Evolutionary conservation across 2,888 invertebrate genomes (phyloP).

Genomic region (Cephonodes hylas): DNA sequence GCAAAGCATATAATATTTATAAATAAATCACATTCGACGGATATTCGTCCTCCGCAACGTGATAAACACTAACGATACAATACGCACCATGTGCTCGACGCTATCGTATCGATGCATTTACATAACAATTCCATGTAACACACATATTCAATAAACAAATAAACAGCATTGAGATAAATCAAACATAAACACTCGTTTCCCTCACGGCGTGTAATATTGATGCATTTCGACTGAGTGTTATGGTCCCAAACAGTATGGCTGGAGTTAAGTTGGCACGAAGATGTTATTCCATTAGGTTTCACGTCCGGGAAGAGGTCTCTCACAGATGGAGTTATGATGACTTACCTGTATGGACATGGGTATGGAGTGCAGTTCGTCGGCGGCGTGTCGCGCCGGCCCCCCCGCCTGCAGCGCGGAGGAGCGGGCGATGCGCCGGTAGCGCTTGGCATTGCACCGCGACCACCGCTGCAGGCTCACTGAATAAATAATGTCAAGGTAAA

Average conservation of each 20-base stretch:
- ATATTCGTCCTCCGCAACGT: background rate
- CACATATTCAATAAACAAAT: background rate
- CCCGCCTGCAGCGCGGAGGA: background rate
- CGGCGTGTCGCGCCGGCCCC: background rate
- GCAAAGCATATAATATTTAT: constrained; percentile 10
- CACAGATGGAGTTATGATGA: background rate
- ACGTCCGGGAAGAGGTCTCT: background rate
- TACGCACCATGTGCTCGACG: background rate
- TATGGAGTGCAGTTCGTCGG: background rate
- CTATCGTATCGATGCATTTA: background rate
- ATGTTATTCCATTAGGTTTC: background rate
- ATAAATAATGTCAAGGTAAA: constrained; percentile 7
- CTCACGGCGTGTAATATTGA: background rate
- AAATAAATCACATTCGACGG: background rate
- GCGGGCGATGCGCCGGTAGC: background rate
- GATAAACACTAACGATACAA: background rate
- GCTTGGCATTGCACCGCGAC: background rate
- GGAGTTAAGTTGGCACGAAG: background rate
- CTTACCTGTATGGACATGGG: background rate
- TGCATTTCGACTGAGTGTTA: background rate
- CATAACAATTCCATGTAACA: background rate
- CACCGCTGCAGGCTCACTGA: background rate
- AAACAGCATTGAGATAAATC: background rate
- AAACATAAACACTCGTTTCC: background rate
- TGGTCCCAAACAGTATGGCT: background rate